Conservation (phyloP, 2,888 invertebrate genomes). For the Torymus aiolomorphi region DNA sequence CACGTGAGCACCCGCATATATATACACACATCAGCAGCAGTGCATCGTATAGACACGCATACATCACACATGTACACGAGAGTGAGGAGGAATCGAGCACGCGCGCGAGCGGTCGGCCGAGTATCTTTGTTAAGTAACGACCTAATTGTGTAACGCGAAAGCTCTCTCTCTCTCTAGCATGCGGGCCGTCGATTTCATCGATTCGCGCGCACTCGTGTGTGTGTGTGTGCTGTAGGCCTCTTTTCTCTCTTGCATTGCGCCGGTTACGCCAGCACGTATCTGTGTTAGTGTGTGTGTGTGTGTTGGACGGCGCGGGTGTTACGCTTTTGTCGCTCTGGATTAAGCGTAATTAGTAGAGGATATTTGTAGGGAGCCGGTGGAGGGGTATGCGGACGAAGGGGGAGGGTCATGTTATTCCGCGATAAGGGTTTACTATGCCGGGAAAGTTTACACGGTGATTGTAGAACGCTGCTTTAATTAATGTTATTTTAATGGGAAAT, state of each 20-base stretch:
- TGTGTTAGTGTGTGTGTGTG: background rate
- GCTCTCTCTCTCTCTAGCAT: conserved; percentile 1
- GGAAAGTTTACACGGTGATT: too few relatives aligned
- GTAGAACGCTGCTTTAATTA: too few relatives aligned
- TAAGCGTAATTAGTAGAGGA: background rate
- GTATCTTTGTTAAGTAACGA: conserved; percentile 47
- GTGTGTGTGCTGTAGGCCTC: background rate
- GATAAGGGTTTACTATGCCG: too few relatives aligned
- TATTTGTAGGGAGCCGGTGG: background rate
- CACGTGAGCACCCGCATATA: too few relatives aligned
- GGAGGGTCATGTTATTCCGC: background rate
- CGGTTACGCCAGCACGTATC: too few relatives aligned
- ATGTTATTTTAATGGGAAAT: too few relatives aligned
- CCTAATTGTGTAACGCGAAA: conserved; percentile 47
- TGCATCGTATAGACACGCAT: too few relatives aligned
- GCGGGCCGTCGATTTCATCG: conserved; percentile 35
- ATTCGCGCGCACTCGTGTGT: background rate
- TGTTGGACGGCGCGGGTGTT: background rate
- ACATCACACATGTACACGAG: too few relatives aligned
- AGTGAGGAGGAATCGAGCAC: background rate
- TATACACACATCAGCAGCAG: too few relatives aligned
- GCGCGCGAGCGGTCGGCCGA: background rate
- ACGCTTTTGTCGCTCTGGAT: background rate
- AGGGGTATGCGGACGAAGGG: too few relatives aligned
- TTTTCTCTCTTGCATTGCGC: background rate